Percentiles rank a stretch among this genome's conserved stretches.
Conservation (phyloP, 2,113 vertebrate genomes). For the Cervus canadensis region DNA sequence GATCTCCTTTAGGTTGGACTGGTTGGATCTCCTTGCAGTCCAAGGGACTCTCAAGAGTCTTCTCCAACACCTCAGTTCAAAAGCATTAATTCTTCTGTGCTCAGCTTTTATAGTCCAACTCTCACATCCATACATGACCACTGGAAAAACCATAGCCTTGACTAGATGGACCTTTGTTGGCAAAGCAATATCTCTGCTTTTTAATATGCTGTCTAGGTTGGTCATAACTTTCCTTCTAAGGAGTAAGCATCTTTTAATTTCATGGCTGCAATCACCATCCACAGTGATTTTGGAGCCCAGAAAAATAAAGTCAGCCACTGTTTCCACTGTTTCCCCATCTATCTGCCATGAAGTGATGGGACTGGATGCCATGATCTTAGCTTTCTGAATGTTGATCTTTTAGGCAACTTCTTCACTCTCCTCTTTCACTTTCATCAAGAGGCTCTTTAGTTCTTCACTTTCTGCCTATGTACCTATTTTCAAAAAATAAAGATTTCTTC, state of each 20-base stretch:
- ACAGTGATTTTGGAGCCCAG: neutral
- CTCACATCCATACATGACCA: neutral
- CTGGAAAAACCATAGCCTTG: neutral
- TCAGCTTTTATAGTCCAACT: neutral
- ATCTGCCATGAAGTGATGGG: neutral
- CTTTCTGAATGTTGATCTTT: neutral
- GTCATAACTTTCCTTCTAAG: neutral
- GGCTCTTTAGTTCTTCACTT: neutral
- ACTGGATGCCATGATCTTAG: neutral
- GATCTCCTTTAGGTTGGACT: neutral
- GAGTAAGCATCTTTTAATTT: neutral
- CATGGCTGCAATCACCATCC: neutral
- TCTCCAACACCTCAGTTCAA: neutral
- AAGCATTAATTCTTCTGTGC: neutral
- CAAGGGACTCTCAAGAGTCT: neutral
- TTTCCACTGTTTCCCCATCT: neutral
- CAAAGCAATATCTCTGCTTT: neutral
- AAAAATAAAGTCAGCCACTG: neutral
- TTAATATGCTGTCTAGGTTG: neutral
- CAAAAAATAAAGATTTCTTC: slow-evolving; percentile 4
- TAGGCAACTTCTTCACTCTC: neutral
- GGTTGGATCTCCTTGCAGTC: neutral
- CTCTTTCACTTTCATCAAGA: neutral
- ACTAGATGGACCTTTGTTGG: neutral
- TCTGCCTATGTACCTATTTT: neutral